Evolutionary conservation across 2,888 invertebrate species (phyloP), one percentile per base, ranked within the genome.

Genomic region (Parapristionchus giblindavisi): DNA sequence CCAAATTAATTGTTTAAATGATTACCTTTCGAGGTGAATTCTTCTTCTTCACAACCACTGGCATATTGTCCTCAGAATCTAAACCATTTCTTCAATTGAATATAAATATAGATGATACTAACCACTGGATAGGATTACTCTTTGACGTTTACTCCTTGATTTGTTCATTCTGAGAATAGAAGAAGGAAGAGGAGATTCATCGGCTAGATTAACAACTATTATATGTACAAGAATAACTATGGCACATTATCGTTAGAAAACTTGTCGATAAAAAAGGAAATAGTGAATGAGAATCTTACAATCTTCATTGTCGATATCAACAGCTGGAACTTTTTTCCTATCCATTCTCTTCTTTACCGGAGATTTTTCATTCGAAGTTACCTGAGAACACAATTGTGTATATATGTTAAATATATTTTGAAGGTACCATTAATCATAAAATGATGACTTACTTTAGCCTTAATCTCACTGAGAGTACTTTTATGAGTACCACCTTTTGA

Each of bases 141-240:
- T 36, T 34, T 70, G 52, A 54, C 54, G n/a, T n/a, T n/a, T n/a
- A 21, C 51, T 66, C 51, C 66, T 66, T 63, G 27, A 27, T 27
- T 40, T n/a, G n/a, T 60, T 24, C 60, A 27, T 11, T 60, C 40
- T 70, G 38, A 70, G 66, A 48, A 48, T 8, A 14, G 70, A 70
- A 27, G 70, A 52, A 54, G 70, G 70, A 6, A 70, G 54, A 17
- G 70, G 70, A 54, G 70, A 70, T 21, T 70, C 70, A 43, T 70
- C 70, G n/a, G 70, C 70, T 70, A 38, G 27, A 70, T 36, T 0
- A 40, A 40, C 51, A n/a, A 66, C n/a, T 11, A 54, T 6, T n/a
- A 14, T 14, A 54, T 54, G n/a, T 6, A 14, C 54, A 6, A n/a
- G 51, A 51, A 51, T 27, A 29, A 27, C 1, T 11, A 36, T 24